Percentiles rank a stretch among this genome's conserved stretches.
Conservation (phyloP, 92 coral and sea anemone genomes). For the Montipora capitata region DNA sequence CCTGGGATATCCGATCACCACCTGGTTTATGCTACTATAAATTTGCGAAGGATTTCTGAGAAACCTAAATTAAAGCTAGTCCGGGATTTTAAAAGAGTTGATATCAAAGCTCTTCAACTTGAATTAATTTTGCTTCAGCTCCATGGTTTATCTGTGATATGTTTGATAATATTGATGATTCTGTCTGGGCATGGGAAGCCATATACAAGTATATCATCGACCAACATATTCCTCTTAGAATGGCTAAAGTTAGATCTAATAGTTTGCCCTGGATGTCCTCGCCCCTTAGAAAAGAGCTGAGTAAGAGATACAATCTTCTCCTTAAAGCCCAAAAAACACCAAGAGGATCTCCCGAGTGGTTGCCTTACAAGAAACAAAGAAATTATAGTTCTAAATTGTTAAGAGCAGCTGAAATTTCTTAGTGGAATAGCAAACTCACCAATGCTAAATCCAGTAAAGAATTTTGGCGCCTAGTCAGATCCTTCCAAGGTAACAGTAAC, state of each 20-base stretch:
- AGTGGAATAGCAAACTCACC: conserved; percentile 8
- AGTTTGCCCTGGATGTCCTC: conserved; percentile 23
- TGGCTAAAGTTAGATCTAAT: conserved; percentile 60
- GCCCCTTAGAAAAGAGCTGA: conserved; percentile 4
- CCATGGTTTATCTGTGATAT: conserved; percentile 18
- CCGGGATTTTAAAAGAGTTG: no score
- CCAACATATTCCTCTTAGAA: conserved; percentile 65
- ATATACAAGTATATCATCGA: conserved; percentile 60
- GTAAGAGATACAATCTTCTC: conserved; percentile 7
- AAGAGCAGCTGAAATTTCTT: conserved; percentile 20
- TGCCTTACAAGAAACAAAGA: background rate
- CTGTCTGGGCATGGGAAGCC: conserved; percentile 73
- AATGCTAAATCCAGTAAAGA: background rate
- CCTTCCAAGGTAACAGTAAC: no score
- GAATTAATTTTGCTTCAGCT: no score
- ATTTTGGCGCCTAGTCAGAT: background rate
- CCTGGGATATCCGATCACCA: no score
- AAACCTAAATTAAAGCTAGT: no score
- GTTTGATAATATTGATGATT: background rate
- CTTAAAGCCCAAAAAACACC: conserved; percentile 2
- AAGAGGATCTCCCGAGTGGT: conserved; percentile 10
- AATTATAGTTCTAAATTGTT: background rate
- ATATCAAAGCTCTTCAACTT: no score
- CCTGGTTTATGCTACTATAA: no score
- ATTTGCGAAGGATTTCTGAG: no score